Evolutionary conservation across 2,888 invertebrate genomes (phyloP).

Genomic region (Chironomus tentans): DNA sequence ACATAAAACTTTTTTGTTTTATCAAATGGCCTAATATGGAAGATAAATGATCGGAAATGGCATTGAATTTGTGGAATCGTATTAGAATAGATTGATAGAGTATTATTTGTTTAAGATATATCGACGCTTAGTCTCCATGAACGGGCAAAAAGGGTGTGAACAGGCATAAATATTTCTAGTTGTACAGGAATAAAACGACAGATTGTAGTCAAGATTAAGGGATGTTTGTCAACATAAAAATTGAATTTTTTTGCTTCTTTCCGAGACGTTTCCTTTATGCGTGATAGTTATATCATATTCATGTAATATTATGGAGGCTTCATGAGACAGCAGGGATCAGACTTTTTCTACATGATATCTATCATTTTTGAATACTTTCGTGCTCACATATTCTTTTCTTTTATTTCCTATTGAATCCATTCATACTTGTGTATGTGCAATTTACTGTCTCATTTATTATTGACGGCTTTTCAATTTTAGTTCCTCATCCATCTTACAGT

Average conservation of each 20-base stretch:
- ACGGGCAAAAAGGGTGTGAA: no score
- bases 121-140: no score
- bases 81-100: no score
- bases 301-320: background rate
- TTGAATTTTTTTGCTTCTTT: background rate
- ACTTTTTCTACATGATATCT: background rate
- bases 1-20: no score
- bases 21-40: no score
- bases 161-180: no score
- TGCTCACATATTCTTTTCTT: background rate
- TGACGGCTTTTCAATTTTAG: background rate
- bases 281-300: background rate
- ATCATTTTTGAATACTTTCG: background rate
- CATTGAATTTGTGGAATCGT: no score
- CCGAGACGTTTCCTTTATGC: background rate
- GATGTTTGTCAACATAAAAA: background rate
- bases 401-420: background rate
- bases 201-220: background rate
- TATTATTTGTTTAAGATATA: no score
- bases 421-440: background rate
- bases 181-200: no score
- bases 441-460: constrained; percentile 16
- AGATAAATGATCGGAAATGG: no score
- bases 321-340: background rate
- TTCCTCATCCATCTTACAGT: no score